Evolutionary conservation across 30 jellyfish, hydroid and myxozoan species (phyloP), one percentile per base, ranked within the genome.

Genomic region (Aurelia sp.): DNA sequence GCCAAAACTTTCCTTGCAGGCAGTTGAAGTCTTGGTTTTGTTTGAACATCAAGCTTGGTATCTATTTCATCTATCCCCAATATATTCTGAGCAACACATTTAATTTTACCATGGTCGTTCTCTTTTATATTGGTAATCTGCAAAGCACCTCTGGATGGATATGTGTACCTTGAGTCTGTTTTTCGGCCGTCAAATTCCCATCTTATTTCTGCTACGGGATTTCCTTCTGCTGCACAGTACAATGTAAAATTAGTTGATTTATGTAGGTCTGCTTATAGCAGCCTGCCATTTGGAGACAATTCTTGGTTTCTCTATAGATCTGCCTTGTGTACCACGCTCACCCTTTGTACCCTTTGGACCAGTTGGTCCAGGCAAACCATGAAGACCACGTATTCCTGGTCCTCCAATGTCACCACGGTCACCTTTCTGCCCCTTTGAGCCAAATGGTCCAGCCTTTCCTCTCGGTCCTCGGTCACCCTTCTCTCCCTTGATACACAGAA

Each of bases 371-470:
- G 67, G 67, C 67, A 58, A 3, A 22, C 67, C 67, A 0, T 16
- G 21, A 3, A 24, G 70, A 5, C 89, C 89, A 2, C 27, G 19
- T 47, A 52, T 27, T 11, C 89, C 89, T 52, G 53, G 17, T 0
- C 33, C 35, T 13, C 89, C 89, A n/a, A 33, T 38, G 3, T 22
- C 80, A 0, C 89, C 89, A 13, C 7, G 22, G 2, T 11, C 71
- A 16, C 89, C 89, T n/a, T 7, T 78, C 13, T 41, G 59, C 13
- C 89, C 89, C 33, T 62, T 63, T 13, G 5, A 17, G 53, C 89
- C 89, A 22, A 71, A 60, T 30, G 81, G 90, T n/a, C 81, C 81
- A 24, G 80, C 60, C 18, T 63, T 80, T 9, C 81, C 90, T 55
- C 77, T 22, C 12, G 75, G 76, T 7, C 84, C 91, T 51, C 77